These are phyloP conservation scores for Microctenopoma lineatum DNA, from an alignment of 2,797 vertebrate genomes.

Conservation along the genomic window DNA sequence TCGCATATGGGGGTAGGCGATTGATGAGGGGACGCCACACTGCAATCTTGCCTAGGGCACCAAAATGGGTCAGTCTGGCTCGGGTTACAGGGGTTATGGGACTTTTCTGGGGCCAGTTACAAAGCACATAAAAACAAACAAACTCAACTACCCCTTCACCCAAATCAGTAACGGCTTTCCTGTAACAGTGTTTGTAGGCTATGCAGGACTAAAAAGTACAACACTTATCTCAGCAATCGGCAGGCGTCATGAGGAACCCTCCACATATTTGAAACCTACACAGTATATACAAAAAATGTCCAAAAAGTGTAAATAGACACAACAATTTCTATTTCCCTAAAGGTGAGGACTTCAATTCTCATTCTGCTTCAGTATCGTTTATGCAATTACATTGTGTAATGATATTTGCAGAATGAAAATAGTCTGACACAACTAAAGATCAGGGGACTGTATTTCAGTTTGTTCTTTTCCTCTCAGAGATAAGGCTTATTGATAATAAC, in stretches of 20 bases:
- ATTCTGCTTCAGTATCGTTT: background rate
- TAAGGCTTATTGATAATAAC: constrained; percentile 6
- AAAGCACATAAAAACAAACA: too few species aligned
- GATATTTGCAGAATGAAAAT: constrained; percentile 7
- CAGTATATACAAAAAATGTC: background rate
- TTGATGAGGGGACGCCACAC: too few species aligned
- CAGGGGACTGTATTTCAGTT: constrained; percentile 1
- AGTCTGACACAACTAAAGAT: background rate
- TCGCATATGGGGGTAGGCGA: too few species aligned
- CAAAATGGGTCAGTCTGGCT: too few species aligned
- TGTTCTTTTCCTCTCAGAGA: constrained; percentile 13
- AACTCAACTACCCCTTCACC: background rate
- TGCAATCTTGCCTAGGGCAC: too few species aligned
- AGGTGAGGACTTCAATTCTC: constrained; percentile 3
- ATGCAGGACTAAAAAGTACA: background rate
- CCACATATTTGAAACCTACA: too few species aligned
- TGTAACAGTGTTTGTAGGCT: background rate
- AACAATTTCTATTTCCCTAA: background rate
- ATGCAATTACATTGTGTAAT: background rate
- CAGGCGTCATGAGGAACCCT: background rate
- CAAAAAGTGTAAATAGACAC: background rate
- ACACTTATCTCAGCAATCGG: background rate
- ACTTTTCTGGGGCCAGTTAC: too few species aligned
- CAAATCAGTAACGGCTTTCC: background rate
- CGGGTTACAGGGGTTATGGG: background rate